Percentiles rank a stretch among this genome's conserved stretches.
Conservation (phyloP, 2,888 invertebrate genomes). For the Tiphia femorata region DNA sequence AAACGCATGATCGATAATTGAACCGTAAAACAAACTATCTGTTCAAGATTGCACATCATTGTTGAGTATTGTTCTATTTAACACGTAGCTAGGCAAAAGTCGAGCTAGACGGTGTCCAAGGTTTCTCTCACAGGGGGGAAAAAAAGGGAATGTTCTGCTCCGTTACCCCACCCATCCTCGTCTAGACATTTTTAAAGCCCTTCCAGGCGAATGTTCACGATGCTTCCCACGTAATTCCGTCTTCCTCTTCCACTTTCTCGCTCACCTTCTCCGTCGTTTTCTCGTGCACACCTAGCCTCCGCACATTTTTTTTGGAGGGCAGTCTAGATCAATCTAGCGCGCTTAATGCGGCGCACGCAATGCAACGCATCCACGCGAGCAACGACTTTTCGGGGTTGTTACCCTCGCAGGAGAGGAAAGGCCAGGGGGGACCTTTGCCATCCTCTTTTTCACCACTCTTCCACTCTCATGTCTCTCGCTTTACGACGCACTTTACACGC, state of each 20-base stretch:
- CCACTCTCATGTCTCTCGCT: not conserved
- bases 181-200: conserved; percentile 31
- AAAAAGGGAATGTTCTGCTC: not conserved
- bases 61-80: too few species aligned
- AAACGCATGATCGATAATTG: too few species aligned
- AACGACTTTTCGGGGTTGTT: conserved; percentile 34
- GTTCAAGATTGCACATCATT: too few species aligned
- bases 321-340: conserved; percentile 24
- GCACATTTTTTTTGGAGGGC: conserved; percentile 17
- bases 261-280: not conserved
- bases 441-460: not conserved
- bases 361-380: conserved; percentile 26
- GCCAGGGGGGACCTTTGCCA: conserved; percentile 1
- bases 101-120: too few species aligned
- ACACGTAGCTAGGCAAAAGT: too few species aligned
- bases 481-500: conserved; percentile 6
- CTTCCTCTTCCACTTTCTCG: not conserved
- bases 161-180: not conserved
- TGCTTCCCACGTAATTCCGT: conserved; percentile 26
- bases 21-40: too few species aligned
- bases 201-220: conserved; percentile 31
- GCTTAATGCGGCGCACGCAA: conserved; percentile 27
- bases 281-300: not conserved
- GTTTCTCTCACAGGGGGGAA: too few species aligned
- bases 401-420: conserved; percentile 23